Evolutionary conservation across 2,113 vertebrate genomes (phyloP), one percentile per base, ranked within the genome.

Genomic region (Etia nguti): DNA sequence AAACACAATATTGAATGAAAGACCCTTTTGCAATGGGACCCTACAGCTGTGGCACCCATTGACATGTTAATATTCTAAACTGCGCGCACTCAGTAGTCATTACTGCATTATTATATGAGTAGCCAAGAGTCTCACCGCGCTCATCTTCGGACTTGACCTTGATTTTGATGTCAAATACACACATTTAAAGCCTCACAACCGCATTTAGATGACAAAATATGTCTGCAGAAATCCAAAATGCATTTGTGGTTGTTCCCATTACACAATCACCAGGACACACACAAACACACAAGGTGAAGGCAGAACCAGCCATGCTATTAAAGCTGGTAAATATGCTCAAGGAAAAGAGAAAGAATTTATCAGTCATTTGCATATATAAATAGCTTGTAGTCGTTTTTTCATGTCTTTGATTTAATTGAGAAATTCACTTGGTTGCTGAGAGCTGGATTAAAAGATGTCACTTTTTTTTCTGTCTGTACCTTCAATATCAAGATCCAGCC

Each of bases 331-430:
- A 90, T 24, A 55, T 29, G 22, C 80, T 84, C 22, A 70, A 50
- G 50, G 75, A 57, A 77, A 89, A 70, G 22, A 81, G 13, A 73
- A n/a, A n/a, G 29, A 81, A 59, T n/a, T 26, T 48, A 18, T 38
- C 9, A 41, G 22, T 68, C 52, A 90, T 90, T 81, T 81, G 79
- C 73, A 79, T 83, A 82, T 68, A 29, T 89, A 48, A 92, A 73
- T 77, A 81, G 29, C 48, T 85, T 34, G 41, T 34, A 36, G 55
- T 36, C 38, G 79, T 82, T 60, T 56, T 50, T 59, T 73, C 41
- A 65, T 38, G 55, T 60, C 46, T 52, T n/a, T 52, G 43, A 13
- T 36, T 87, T 52, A 87, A 48, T 70, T 50, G 60, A 22, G 77
- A 26, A 60, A 88, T 60, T 52, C 1, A n/a, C 12, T 62, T 16